phyloP scores from a whole-genome alignment of 64 coral and sea anemone genomes.

The Anthopleura sola region DNA sequence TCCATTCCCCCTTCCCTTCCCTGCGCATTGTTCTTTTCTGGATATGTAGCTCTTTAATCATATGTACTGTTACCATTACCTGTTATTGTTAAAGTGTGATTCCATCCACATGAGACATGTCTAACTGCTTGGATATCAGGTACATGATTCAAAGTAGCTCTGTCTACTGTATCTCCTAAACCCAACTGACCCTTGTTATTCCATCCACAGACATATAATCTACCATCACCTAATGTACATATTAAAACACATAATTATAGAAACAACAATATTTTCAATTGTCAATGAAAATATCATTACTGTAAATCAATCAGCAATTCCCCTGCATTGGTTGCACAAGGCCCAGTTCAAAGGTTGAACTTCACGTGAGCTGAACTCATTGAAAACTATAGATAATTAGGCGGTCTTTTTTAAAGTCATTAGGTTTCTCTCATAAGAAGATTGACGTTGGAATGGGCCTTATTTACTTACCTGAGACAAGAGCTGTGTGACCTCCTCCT shows the following conservation, averaged over 20 bases:
- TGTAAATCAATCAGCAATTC: too few species aligned
- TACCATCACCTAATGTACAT: background rate
- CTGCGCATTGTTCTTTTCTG: too few species aligned
- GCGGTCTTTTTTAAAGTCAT: too few species aligned
- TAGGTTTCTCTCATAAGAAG: too few species aligned
- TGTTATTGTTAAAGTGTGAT: constrained; percentile 69
- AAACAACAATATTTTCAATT: background rate
- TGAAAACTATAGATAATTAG: too few species aligned
- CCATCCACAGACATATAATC: constrained; percentile 84
- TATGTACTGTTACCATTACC: constrained; percentile 25
- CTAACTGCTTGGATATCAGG: constrained; percentile 40
- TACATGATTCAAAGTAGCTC: constrained; percentile 41
- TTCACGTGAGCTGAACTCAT: too few species aligned
- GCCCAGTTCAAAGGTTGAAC: too few species aligned
- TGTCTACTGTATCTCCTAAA: constrained; percentile 59
- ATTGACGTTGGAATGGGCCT: too few species aligned
- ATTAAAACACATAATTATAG: background rate
- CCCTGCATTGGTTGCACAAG: too few species aligned
- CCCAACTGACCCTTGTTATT: constrained; percentile 87
- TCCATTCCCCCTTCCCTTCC: too few species aligned
- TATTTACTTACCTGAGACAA: constrained; percentile 44
- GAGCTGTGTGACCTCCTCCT: constrained; percentile 90
- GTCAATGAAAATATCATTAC: background rate
- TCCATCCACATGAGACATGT: constrained; percentile 80
- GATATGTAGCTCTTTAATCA: too few species aligned